These are phyloP conservation scores for Chesias legatella DNA, from an alignment of 2,888 invertebrate genomes.

Conservation along the genomic window DNA sequence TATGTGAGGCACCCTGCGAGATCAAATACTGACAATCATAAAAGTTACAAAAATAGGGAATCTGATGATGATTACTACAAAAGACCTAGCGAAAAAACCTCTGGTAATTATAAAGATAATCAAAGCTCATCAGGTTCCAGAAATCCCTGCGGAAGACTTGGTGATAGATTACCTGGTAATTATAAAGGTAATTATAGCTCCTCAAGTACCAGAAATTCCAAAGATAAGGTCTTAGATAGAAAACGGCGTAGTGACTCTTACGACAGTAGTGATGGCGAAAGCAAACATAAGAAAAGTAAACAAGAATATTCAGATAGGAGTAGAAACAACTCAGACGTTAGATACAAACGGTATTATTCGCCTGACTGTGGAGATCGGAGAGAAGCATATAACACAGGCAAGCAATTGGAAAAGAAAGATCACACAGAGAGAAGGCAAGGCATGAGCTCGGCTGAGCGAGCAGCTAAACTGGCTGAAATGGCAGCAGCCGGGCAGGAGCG, in stretches of 20 bases:
- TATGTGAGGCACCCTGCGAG: neutral
- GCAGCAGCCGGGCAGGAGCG: conserved; percentile 87
- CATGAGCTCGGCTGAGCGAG: conserved; percentile 74
- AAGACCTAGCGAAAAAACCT: conserved; percentile 3
- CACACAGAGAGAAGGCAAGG: conserved; percentile 28
- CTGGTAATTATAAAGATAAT: conserved; percentile 7
- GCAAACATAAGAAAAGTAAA: conserved; percentile 34
- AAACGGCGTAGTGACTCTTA: conserved; percentile 36
- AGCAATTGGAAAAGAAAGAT: conserved; percentile 25
- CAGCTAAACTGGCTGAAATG: conserved; percentile 86
- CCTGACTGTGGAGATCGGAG: conserved; percentile 8
- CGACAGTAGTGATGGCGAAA: conserved; percentile 29
- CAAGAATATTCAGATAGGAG: conserved; percentile 29
- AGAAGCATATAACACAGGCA: conserved; percentile 29
- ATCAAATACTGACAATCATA: neutral
- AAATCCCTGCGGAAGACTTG: too few relatives aligned
- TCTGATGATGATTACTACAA: neutral
- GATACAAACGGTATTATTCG: neutral
- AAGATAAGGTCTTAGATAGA: conserved; percentile 22
- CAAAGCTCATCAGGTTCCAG: conserved; percentile 4
- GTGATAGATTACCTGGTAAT: conserved; percentile 6
- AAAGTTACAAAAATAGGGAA: conserved; percentile 1
- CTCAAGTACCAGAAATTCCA: conserved; percentile 2
- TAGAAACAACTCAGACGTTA: neutral
- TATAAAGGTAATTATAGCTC: conserved; percentile 11